A percentile compares a stretch with the other conserved stretches of the same genome.
Evolutionary conservation across 30 jellyfish, hydroid and myxozoan species (phyloP).

Genomic region (Aurelia sp.): DNA sequence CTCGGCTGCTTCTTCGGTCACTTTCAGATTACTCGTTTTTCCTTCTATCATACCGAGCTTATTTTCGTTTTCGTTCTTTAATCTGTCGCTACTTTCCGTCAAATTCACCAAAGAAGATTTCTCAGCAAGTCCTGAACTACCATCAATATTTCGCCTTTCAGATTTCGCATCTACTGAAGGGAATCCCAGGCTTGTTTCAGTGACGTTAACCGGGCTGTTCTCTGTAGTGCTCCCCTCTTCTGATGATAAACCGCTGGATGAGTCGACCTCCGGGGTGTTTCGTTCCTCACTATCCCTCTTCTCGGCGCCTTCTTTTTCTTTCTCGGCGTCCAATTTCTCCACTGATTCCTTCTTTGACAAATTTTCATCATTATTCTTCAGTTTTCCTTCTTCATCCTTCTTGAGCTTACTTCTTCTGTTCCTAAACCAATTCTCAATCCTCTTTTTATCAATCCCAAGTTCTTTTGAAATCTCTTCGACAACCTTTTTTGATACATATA

Average conservation of each 20-base stretch:
- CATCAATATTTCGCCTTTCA: background rate
- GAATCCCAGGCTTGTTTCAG: too few relatives aligned
- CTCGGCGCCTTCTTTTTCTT: background rate
- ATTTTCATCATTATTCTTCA: background rate
- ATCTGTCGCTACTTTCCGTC: too few relatives aligned
- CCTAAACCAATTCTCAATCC: slow-evolving; percentile 79
- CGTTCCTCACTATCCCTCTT: background rate
- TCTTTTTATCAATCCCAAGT: slow-evolving; percentile 64
- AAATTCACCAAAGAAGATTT: too few relatives aligned
- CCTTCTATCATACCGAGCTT: too few relatives aligned
- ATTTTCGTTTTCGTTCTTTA: too few relatives aligned
- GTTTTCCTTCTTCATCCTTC: slow-evolving; percentile 44
- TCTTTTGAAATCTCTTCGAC: slow-evolving; percentile 48
- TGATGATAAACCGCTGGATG: background rate
- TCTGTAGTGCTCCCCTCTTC: background rate
- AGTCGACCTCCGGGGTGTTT: background rate
- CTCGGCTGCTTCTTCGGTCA: too few relatives aligned
- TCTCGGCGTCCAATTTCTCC: background rate
- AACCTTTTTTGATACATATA: slow-evolving; percentile 38
- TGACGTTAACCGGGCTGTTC: background rate
- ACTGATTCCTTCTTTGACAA: background rate
- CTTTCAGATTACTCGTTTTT: too few relatives aligned
- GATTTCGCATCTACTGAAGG: background rate
- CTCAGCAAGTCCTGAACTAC: too few relatives aligned
- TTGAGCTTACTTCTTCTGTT: slow-evolving; percentile 67